Conservation (phyloP, 2,888 invertebrate species). For the Ypsolopha scabrella region DNA sequence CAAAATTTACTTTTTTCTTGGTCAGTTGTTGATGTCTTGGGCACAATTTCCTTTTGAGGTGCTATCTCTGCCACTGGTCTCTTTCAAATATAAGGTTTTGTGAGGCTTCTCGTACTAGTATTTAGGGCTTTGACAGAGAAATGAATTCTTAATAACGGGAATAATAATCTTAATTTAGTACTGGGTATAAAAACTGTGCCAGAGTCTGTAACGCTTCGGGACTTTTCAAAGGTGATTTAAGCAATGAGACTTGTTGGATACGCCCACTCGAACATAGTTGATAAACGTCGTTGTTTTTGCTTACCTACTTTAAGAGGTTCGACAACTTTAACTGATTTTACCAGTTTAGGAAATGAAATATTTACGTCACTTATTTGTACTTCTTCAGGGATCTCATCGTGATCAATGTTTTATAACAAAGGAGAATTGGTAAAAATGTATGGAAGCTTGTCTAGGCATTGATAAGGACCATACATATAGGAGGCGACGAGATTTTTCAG, state of each 20-base stretch:
- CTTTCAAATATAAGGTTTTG: not conserved
- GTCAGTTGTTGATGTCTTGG: not conserved
- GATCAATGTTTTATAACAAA: not conserved
- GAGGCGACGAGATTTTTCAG: too few relatives aligned
- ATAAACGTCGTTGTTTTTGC: constrained; percentile 40
- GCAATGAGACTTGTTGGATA: constrained; percentile 15
- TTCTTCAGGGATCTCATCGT: not conserved
- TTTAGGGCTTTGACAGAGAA: not conserved
- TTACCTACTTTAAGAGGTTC: constrained; percentile 56
- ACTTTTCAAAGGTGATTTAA: not conserved
- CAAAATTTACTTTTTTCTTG: constrained; percentile 1
- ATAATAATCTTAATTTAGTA: not conserved
- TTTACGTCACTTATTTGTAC: too few relatives aligned
- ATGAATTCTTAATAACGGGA: constrained; percentile 3
- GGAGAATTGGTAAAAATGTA: too few relatives aligned
- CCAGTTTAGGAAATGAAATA: constrained; percentile 4
- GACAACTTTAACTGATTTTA: constrained; percentile 25
- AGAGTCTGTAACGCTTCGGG: too few relatives aligned
- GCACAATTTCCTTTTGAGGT: constrained; percentile 28
- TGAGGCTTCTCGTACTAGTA: not conserved
- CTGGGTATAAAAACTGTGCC: not conserved
- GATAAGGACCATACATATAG: too few relatives aligned
- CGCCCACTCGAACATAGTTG: constrained; percentile 25
- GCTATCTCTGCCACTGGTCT: constrained; percentile 28
- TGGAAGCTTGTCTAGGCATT: too few relatives aligned